Percentiles rank a stretch among this genome's conserved stretches.
These are phyloP conservation scores for Panzeria rudis DNA, from an alignment of 2,888 invertebrate genomes.

Conservation along the genomic window DNA sequence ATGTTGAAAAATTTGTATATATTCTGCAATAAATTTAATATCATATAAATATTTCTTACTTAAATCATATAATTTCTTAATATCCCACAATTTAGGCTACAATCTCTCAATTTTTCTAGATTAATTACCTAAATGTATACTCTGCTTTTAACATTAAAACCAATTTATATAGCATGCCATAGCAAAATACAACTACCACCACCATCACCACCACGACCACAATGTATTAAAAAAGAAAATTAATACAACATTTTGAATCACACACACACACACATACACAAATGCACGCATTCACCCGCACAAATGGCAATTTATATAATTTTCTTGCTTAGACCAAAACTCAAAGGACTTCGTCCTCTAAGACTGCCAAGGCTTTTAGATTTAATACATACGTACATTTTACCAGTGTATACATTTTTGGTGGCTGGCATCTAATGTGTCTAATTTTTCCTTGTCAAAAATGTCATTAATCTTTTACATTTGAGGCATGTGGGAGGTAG, in stretches of 20 bases:
- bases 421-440: conserved; percentile 75
- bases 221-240: conserved; percentile 17
- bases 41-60: conserved; percentile 27
- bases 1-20: background rate
- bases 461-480: conserved; percentile 80
- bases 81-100: conserved; percentile 52
- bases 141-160: conserved; percentile 64
- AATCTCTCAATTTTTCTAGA: conserved; percentile 59
- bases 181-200: conserved; percentile 13
- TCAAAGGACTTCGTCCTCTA: conserved; percentile 35
- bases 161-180: conserved; percentile 70
- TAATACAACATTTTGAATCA: conserved; percentile 29
- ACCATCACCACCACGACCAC: conserved; percentile 40
- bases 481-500: conserved; percentile 28
- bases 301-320: conserved; percentile 66
- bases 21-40: background rate
- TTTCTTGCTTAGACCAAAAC: conserved; percentile 46
- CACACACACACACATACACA: conserved; percentile 36
- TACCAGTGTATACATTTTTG: conserved; percentile 31
- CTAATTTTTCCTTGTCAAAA: conserved; percentile 83
- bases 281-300: conserved; percentile 43
- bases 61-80: conserved; percentile 53
- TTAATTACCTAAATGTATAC: conserved; percentile 72
- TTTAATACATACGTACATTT: background rate
- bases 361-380: background rate